Evolutionary conservation across 2,113 vertebrate genomes (phyloP).

Genomic region (Madoqua kirkii): DNA sequence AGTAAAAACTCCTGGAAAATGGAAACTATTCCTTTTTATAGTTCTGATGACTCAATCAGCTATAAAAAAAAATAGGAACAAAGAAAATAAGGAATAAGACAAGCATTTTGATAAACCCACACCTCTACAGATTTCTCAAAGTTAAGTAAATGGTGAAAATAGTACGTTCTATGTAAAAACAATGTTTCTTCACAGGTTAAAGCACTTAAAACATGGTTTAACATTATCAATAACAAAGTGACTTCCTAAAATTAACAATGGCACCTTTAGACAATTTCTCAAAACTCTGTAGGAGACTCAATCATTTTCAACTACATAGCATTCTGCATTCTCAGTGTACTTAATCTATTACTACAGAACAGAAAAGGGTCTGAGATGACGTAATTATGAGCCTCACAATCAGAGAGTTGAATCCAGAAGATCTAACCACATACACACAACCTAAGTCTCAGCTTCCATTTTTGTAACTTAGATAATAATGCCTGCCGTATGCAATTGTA

Average conservation of each 20-base stretch:
- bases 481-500: neutral
- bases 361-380: neutral
- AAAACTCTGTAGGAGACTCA: neutral
- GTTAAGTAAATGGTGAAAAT: neutral
- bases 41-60: neutral
- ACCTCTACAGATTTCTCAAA: neutral
- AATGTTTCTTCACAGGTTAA: neutral
- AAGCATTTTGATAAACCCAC: neutral
- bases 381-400: neutral
- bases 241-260: neutral
- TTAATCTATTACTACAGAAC: neutral
- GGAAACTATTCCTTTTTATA: neutral
- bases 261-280: neutral
- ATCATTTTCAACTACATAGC: neutral
- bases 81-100: neutral
- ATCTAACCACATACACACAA: neutral
- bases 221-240: neutral
- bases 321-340: neutral
- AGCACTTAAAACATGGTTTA: neutral
- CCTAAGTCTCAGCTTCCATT: neutral
- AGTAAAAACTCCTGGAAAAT: neutral
- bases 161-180: neutral
- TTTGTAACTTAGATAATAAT: neutral
- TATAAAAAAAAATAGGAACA: neutral
- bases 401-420: neutral